Evolutionary conservation across 2,797 vertebrate genomes (phyloP).

Genomic region (Neostethus bicornis): DNA sequence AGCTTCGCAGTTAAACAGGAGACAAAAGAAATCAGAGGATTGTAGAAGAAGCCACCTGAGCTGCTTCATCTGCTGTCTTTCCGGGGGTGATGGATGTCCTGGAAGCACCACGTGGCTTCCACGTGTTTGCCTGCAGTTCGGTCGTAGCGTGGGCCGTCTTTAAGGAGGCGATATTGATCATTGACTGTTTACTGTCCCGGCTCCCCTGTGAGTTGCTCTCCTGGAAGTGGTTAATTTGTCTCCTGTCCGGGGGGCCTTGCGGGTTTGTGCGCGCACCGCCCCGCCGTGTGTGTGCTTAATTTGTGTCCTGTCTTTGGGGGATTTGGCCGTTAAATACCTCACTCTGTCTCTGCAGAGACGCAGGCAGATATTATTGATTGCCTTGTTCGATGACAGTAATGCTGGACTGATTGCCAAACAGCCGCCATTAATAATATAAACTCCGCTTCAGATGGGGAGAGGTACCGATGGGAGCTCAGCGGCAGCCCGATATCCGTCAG

Average conservation of each 20-base stretch:
- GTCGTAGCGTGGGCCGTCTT: conserved; percentile 47
- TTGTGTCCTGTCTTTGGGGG: conserved; percentile 53
- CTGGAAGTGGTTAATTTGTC: conserved; percentile 78
- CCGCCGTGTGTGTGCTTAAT: conserved; percentile 47
- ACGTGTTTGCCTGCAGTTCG: conserved; percentile 22
- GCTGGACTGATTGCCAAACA: conserved; percentile 52
- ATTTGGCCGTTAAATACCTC: conserved; percentile 66
- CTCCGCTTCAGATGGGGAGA: conserved; percentile 17
- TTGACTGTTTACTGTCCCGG: conserved; percentile 66
- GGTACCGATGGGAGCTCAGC: neutral
- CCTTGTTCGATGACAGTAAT: conserved; percentile 58
- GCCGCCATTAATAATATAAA: conserved; percentile 40
- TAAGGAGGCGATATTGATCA: conserved; percentile 66
- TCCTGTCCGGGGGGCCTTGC: conserved; percentile 51
- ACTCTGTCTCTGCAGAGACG: conserved; percentile 57
- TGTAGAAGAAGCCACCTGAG: conserved; percentile 29
- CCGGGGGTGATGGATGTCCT: conserved; percentile 7
- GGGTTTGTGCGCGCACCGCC: conserved; percentile 24
- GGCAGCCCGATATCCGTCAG: neutral
- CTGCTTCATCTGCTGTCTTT: neutral
- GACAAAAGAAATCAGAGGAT: neutral
- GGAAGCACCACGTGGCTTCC: neutral
- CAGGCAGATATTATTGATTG: conserved; percentile 64
- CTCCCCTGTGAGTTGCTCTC: conserved; percentile 66
- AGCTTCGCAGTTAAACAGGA: conserved; percentile 68